phyloP scores from a whole-genome alignment of 2,113 vertebrate species.

The Anhinga rufa region DNA sequence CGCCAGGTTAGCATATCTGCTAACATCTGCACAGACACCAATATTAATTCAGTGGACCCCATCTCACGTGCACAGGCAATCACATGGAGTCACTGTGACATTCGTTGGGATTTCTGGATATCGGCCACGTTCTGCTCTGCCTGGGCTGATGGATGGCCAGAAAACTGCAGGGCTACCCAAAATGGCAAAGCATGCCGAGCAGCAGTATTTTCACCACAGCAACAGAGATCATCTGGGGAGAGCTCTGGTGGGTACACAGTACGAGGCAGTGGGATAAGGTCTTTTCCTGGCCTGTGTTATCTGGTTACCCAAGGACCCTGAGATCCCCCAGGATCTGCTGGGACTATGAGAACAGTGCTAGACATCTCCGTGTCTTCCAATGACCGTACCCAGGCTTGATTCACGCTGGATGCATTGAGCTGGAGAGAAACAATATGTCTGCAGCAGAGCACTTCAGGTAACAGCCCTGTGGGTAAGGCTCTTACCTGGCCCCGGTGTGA shows the following conservation, averaged over 20 bases:
- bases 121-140: not conserved
- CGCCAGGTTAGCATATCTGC: not conserved
- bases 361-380: not conserved
- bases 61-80: fast-evolving
- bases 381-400: not conserved
- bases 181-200: not conserved
- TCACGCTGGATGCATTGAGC: not conserved
- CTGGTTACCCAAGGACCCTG: not conserved
- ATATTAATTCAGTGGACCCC: not conserved
- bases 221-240: not conserved
- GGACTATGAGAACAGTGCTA: not conserved
- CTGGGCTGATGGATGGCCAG: not conserved
- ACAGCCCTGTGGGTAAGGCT: not conserved
- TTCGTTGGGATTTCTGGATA: not conserved
- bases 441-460: not conserved
- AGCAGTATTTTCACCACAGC: not conserved
- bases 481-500: not conserved
- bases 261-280: not conserved
- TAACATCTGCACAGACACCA: not conserved
- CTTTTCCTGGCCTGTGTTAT: not conserved
- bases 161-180: not conserved
- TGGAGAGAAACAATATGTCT: fast-evolving
- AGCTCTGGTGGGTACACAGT: not conserved
- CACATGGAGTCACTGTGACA: not conserved
- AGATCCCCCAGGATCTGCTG: not conserved